Percentiles rank a stretch among this genome's conserved stretches.
These are phyloP conservation scores for Bruchidius siliquastri DNA, from an alignment of 2,888 invertebrate genomes.

Conservation along the genomic window DNA sequence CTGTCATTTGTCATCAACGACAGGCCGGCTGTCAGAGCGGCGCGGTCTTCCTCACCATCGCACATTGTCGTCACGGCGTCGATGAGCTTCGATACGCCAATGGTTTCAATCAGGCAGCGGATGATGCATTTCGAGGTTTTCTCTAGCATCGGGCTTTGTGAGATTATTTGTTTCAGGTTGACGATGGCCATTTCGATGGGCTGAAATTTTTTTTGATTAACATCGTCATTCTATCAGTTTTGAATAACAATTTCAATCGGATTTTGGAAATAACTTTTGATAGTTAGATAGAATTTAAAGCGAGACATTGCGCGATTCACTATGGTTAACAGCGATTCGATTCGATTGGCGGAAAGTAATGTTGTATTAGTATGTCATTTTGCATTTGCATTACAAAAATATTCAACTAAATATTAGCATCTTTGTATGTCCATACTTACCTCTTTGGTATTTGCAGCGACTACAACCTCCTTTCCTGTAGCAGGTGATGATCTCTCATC, in stretches of 20 bases:
- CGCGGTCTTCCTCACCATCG: neutral
- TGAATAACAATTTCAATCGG: neutral
- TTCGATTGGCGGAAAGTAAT: too few relatives aligned
- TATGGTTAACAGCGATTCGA: too few relatives aligned
- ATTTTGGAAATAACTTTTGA: neutral
- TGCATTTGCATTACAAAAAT: too few relatives aligned
- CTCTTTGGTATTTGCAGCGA: neutral
- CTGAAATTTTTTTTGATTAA: too few relatives aligned
- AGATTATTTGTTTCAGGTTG: neutral
- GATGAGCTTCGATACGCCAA: constrained; percentile 10
- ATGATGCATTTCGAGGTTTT: constrained; percentile 10
- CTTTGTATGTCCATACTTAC: neutral
- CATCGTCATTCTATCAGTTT: too few relatives aligned
- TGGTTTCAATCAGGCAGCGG: constrained; percentile 5
- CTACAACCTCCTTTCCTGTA: neutral
- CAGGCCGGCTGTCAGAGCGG: neutral
- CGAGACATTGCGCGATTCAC: too few relatives aligned
- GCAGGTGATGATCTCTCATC: neutral
- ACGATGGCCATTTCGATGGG: neutral
- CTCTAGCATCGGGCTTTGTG: constrained; percentile 9
- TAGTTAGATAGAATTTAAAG: too few relatives aligned
- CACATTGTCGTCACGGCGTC: constrained; percentile 5
- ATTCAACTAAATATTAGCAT: too few relatives aligned
- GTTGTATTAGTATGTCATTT: too few relatives aligned
- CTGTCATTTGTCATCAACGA: neutral